Base-by-base conservation (phyloP, 2,888 invertebrate species). In the Linnaemya tessellans region DNA sequence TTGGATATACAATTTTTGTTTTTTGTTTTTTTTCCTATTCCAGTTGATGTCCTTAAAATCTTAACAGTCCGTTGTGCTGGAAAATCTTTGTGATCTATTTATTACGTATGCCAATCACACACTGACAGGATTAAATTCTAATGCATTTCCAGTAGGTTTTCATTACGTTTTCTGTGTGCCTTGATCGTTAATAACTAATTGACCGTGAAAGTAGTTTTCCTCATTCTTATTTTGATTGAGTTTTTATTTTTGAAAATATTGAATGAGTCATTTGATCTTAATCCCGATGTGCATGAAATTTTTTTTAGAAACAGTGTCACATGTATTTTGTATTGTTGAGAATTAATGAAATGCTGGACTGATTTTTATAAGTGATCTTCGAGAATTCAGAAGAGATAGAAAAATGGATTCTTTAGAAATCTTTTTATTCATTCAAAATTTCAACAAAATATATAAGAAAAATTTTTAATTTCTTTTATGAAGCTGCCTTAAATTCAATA, bases 121-220 rank as follows among this genome's bases (percentile, higher is more conserved):
- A 88, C 89, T 90, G 91, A 90, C 90, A 88, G 90, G 90, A 91
- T 91, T 91, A 90, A 68, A 74, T 84, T 86, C 71, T 62, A 67
- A 83, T 81, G 51, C 51, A 64, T 65, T 71, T 56, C 8, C 68
- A 51, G 49, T 43, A 78, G 71, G 70, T 64, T 67, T 22, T 51
- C 65, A 62, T 70, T n/a, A 38, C 8, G 30, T 58, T 58, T 58
- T 56, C 22, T 18, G n/a, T 67, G 56, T 80, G 30, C 70, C 70
- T 83, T 56, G 56, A 78, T 86, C 80, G 80, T 82, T 73, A 64
- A 75, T 67, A 54, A 62, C 75, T 85, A 85, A 85, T 82, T 85
- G 85, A 85, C 79, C 82, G 54, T 85, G 71, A 85, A 71, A 80
- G 70, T 56, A 82, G 65, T 65, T 82, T 22, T 65, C 56, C 43